Base-by-base conservation (phyloP, 2,888 invertebrate genomes). In the Ormyrus pomaceus region DNA sequence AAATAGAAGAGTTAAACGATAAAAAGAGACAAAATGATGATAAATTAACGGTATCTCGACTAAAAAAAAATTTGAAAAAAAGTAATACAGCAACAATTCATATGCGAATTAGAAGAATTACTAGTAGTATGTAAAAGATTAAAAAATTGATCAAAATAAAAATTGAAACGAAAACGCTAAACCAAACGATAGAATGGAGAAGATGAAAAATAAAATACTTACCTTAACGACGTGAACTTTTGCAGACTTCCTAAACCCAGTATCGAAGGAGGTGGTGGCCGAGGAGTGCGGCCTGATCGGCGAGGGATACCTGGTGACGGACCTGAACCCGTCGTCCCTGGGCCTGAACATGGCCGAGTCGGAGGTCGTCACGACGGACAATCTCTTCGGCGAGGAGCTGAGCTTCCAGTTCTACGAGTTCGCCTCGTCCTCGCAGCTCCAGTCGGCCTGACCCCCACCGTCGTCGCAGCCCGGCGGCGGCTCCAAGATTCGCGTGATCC, bases 251-350 rank as follows among this genome's bases (percentile, higher is more conserved):
- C 88, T 93, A 80, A 92, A 93, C 84, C 93, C 93, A 62, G 95
- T 96, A 69, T 95, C 96, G 55, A 95, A 95, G 86, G 95, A 96
- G 87, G 94, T 95, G 84, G 94, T 95, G 5, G 95, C 95, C 8
- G 93, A 94, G 82, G 96, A 96, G 88, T 95, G 95, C 84, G 96
- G 96, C 0, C 92, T 96, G 45, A 91, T 93, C n/a, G 92, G 91
- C n/a, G 91, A 90, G 71, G 92, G 92, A 77, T 93, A 92, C 84
- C 88, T 93, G 50, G 92, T 93, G 9, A 92, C 93, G 3, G 93
- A 93, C 83, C 85, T 93, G 72, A 92, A 92, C 84, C 92, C 93
- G 6, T 90, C 91, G 11, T 87, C 91, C 1, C 85, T 93, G 53
- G 92, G 92, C 8, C 84, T 93, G 75, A 92, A 92, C 85, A 88